Base-by-base conservation (phyloP, 2,888 invertebrate species). In the Scaptomyza tumidula region DNA sequence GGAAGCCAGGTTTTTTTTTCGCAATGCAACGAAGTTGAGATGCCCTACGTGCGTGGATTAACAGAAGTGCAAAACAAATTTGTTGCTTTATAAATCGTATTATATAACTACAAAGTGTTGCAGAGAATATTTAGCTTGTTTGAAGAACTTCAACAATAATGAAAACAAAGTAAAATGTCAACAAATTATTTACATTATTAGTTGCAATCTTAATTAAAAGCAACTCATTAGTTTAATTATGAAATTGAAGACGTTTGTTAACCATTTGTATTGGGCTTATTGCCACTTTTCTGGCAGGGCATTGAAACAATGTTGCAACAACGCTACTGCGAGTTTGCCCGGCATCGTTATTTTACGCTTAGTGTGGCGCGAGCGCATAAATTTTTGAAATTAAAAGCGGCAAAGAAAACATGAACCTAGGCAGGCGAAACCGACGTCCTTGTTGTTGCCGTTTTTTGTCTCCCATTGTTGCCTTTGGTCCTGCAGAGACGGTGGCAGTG, bases 321-420 rank as follows among this genome's bases (percentile, higher is more conserved):
- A 41, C 41, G 41, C 14, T 35, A 13, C 59, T 61, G 59, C 64
- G 82, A 80, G 71, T 65, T 71, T 77, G 63, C 71, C 48, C 59
- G 73, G 78, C 76, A 78, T 82, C 87, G 80, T 86, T 86, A 86
- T 86, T 86, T 88, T 88, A 86, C 82, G 88, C 85, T 84, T 88
- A 87, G 87, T 76, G 86, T 86, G 89, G 88, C 87, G 88, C 85
- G 85, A 88, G 85, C 85, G 88, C 87, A 89, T 87, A 87, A 89
- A 87, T 87, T 88, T 85, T 88, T 85, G 85, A 85, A 85, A 85
- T 85, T 85, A 85, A 85, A 85, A 85, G 89, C 86, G 75, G 82
- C 85, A 85, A 85, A 85, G 89, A 85, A 85, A 85, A 87, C 89
- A 88, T 86, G 89, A 87, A 88, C 73, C 78, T 80, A 83, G 78